Percentiles rank a stretch among this genome's conserved stretches.
Evolutionary conservation across 2,888 invertebrate genomes (phyloP).

Genomic region (Drosophila neotestacea): DNA sequence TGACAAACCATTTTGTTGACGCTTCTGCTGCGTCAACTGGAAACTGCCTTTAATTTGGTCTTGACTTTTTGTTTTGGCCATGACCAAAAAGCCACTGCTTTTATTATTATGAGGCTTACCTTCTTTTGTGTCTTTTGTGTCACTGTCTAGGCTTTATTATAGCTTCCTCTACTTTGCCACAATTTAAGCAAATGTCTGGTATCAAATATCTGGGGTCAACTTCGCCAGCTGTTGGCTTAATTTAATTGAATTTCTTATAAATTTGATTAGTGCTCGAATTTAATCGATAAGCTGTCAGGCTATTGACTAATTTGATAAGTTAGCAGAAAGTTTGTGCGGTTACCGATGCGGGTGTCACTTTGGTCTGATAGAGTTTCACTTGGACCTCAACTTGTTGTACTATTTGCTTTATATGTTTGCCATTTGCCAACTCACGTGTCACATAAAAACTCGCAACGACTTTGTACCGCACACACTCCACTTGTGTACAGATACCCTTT

Average conservation of each 20-base stretch:
- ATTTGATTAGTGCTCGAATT: constrained; percentile 70
- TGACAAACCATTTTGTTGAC: constrained; percentile 60
- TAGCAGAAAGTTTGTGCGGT: constrained; percentile 41
- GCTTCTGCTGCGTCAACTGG: constrained; percentile 33
- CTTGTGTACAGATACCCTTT: constrained; percentile 21
- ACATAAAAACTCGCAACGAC: constrained; percentile 57
- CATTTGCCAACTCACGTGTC: constrained; percentile 59
- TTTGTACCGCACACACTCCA: constrained; percentile 16
- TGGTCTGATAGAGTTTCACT: constrained; percentile 14
- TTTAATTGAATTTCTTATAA: constrained; percentile 70
- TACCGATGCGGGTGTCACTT: constrained; percentile 19
- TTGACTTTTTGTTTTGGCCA: constrained; percentile 37
- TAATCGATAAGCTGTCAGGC: constrained; percentile 65
- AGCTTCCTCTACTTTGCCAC: constrained; percentile 33
- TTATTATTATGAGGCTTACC: constrained; percentile 39
- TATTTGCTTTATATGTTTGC: constrained; percentile 42
- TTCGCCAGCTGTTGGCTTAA: constrained; percentile 51
- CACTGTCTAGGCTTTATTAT: constrained; percentile 20
- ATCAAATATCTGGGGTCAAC: constrained; percentile 20
- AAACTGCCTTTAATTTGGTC: constrained; percentile 20
- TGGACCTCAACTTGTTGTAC: constrained; percentile 34
- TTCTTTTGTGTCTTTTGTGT: constrained; percentile 26
- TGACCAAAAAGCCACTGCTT: constrained; percentile 9
- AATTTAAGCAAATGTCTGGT: constrained; percentile 33
- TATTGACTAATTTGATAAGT: constrained; percentile 71